A percentile compares a stretch with the other conserved stretches of the same genome.
These are phyloP conservation scores for Albula glossodonta DNA, from an alignment of 2,113 vertebrate genomes.

Conservation along the genomic window DNA sequence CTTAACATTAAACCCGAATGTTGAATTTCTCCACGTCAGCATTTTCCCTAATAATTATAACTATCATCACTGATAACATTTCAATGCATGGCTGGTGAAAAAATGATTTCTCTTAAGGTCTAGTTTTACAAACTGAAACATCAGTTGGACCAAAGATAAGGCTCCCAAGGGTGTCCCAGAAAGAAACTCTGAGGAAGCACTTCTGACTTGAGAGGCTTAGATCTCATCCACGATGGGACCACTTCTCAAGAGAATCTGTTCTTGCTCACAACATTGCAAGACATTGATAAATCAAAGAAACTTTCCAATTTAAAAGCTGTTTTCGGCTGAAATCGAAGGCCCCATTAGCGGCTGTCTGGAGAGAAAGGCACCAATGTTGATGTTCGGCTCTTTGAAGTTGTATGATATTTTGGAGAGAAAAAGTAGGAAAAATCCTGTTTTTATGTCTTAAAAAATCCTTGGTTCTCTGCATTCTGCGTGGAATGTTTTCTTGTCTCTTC, in stretches of 20 bases:
- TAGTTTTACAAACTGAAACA: neutral
- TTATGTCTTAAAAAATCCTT: slow-evolving; percentile 41
- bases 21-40: neutral
- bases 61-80: neutral
- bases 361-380: slow-evolving; percentile 6
- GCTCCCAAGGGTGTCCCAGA: neutral
- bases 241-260: neutral
- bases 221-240: slow-evolving; percentile 1
- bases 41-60: neutral
- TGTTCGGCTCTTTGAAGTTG: neutral
- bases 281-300: neutral
- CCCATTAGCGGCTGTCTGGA: neutral
- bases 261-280: neutral
- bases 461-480: slow-evolving; percentile 32
- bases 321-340: slow-evolving; percentile 1
- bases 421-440: slow-evolving; percentile 25
- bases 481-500: slow-evolving; percentile 28
- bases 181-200: neutral
- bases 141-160: neutral
- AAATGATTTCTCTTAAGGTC: neutral
- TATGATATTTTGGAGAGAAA: slow-evolving; percentile 37
- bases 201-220: neutral
- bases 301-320: neutral
- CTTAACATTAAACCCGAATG: slow-evolving; percentile 5
- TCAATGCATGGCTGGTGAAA: neutral